Percentiles rank a stretch among this genome's conserved stretches.
These are phyloP conservation scores for Bucorvus abyssinicus DNA, from an alignment of 2,797 vertebrate species.

Conservation along the genomic window DNA sequence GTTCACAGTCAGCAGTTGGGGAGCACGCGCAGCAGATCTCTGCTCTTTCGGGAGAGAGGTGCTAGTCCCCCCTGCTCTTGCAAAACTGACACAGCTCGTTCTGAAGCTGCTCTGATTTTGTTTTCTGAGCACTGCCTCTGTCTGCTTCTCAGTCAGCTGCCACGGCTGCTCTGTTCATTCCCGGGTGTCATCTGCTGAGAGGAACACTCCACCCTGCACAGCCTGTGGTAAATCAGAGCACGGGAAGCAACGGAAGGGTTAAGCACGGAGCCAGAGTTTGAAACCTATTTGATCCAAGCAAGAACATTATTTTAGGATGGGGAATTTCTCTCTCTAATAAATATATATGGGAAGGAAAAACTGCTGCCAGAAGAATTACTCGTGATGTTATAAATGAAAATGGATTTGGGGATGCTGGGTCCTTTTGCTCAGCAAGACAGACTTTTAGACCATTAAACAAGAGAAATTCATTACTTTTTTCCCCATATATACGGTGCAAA, in stretches of 20 bases:
- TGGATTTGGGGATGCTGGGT: conserved; percentile 19
- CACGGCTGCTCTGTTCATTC: neutral
- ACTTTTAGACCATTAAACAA: conserved; percentile 33
- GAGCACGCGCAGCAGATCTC: neutral
- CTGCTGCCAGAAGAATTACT: conserved; percentile 52
- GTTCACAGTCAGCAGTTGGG: neutral
- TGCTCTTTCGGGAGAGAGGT: neutral
- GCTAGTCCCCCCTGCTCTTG: accelerated
- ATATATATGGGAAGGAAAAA: conserved; percentile 47
- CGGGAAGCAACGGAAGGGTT: neutral
- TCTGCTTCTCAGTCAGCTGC: neutral
- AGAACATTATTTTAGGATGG: conserved; percentile 25
- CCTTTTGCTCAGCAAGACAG: neutral
- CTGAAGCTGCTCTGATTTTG: neutral
- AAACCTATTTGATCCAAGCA: neutral
- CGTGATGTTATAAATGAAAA: conserved; percentile 58
- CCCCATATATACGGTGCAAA: neutral
- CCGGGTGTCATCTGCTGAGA: neutral
- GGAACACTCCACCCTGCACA: accelerated
- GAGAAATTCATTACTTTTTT: conserved; percentile 33
- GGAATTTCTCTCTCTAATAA: conserved; percentile 56
- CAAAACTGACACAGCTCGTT: neutral
- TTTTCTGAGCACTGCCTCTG: neutral
- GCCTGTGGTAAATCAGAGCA: neutral
- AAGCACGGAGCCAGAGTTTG: neutral